phyloP scores from a whole-genome alignment of 2,888 invertebrate genomes.

The Apamea anceps region DNA sequence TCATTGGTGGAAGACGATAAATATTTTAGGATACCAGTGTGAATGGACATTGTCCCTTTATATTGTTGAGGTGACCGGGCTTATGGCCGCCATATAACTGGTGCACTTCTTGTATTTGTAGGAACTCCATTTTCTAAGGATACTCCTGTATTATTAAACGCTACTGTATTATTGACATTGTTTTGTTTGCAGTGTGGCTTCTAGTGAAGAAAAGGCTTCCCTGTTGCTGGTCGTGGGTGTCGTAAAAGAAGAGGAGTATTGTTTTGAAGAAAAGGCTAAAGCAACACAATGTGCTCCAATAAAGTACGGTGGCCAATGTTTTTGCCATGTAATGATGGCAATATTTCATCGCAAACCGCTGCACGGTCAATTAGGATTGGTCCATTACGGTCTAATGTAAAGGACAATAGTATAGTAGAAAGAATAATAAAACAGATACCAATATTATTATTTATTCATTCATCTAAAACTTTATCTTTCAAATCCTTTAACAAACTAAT shows the following conservation, averaged over 20 bases:
- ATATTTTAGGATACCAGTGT: conserved; percentile 87
- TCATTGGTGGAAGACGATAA: conserved; percentile 72
- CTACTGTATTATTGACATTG: conserved; percentile 29
- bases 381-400: background rate
- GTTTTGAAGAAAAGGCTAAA: conserved; percentile 6
- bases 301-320: conserved; percentile 20
- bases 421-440: background rate
- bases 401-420: background rate
- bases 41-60: conserved; percentile 84
- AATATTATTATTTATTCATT: background rate
- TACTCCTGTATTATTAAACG: conserved; percentile 31
- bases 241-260: conserved; percentile 13
- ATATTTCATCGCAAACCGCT: conserved; percentile 8
- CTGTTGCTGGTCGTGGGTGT: conserved; percentile 2
- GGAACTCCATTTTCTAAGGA: conserved; percentile 62
- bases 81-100: conserved; percentile 81
- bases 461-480: background rate
- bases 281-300: conserved; percentile 21
- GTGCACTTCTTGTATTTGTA: conserved; percentile 74
- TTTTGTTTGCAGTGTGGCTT: conserved; percentile 6
- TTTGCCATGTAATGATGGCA: conserved; percentile 17
- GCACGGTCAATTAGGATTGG: background rate
- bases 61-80: conserved; percentile 78
- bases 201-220: background rate
- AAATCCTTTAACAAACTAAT: too few relatives aligned